Evolutionary conservation across 1,140 invertebrate species (phyloP).

Genomic region (Pteromalus puparum): DNA sequence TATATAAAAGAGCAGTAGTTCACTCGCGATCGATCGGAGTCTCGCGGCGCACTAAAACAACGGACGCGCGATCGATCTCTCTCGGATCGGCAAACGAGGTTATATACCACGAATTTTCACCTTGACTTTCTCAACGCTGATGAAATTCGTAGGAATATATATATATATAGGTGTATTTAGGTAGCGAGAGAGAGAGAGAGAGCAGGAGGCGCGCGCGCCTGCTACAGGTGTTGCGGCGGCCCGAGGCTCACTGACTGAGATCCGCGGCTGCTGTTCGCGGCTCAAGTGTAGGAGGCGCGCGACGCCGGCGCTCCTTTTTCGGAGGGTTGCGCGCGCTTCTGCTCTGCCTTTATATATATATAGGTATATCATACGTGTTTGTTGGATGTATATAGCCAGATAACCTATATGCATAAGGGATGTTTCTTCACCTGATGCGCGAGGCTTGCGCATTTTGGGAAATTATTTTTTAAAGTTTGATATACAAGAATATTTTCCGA

Average conservation of each 20-base stretch:
- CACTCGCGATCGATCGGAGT: not conserved
- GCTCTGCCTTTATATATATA: too few species aligned
- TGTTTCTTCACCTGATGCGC: too few species aligned
- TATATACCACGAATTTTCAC: too few species aligned
- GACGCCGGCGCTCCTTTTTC: not conserved
- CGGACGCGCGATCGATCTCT: not conserved
- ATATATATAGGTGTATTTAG: too few species aligned
- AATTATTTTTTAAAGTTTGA: too few species aligned
- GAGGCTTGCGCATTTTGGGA: too few species aligned
- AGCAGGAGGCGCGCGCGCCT: not conserved
- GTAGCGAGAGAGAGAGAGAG: not conserved
- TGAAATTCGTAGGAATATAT: too few species aligned
- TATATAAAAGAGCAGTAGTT: not conserved
- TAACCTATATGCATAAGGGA: too few species aligned
- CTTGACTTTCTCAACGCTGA: too few species aligned
- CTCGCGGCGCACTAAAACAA: not conserved
- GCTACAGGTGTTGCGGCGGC: conserved; percentile 1
- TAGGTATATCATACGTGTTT: too few species aligned
- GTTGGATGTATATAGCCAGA: too few species aligned
- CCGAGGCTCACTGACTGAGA: not conserved
- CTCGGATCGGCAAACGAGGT: not conserved
- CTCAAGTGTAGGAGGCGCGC: not conserved
- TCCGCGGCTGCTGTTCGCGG: not conserved
- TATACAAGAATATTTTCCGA: too few species aligned
- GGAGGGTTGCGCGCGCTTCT: not conserved